Base-by-base conservation (phyloP, 23 tunicate genomes). In the Diplosoma virens region DNA sequence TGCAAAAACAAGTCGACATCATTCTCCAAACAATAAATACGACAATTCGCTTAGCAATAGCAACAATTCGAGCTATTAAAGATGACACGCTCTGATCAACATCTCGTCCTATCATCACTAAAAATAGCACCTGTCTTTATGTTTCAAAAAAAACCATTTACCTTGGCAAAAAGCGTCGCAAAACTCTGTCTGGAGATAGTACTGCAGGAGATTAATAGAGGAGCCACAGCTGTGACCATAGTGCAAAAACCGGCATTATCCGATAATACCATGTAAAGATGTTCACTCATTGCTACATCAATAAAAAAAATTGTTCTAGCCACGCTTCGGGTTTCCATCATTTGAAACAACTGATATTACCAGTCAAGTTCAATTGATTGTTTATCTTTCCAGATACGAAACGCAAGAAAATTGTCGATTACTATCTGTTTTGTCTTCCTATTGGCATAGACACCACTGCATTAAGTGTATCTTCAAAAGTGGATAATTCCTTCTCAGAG, bases 331-430 rank as follows among this genome's bases (percentile, higher is more conserved):
- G 1, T 18, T 82, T 18, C 87, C 61, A 16, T 61, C 72, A 6
- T 80, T 47, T 36, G 81, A 74, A 82, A 82, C 73, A 16, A 81
- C 85, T 52, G 85, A 81, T 81, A 71, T 81, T 2, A 54, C 67
- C 30, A 56, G 53, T 32, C 47, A 81, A 71, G 67, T 78, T 53
- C 80, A 82, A 45, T 32, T 82, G 58, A 73, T 82, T 59, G 86
- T 71, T 5, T 81, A 31, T 71, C n/a, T 81, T 72, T 80, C 78
- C 73, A 16, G 52, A 66, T 50, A 29, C 52, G 52, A 20, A 25
- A 29, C 63, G 20, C 25, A 37, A 9, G 63, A 37, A 37, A 37
- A 71, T 71, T 25, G 77, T 37, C 4, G 65, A 37, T 36, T 22
- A 37, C 27, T 71, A 37, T 71, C 77, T 71, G 63, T 71, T 71